phyloP scores from a whole-genome alignment of 2,888 invertebrate species.

The Synanthedon tipuliformis region DNA sequence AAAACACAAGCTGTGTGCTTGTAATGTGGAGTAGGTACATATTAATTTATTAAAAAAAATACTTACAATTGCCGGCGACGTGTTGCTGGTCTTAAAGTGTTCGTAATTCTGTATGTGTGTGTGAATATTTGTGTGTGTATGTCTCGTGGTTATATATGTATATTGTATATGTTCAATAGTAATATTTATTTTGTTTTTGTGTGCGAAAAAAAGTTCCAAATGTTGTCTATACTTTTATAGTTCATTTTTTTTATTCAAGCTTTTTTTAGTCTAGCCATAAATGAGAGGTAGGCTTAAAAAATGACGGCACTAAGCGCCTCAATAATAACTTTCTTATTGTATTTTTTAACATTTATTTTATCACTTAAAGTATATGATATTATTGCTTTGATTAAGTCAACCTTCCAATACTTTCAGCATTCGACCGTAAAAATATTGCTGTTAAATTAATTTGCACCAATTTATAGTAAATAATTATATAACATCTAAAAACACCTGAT shows the following conservation, averaged over 20 bases:
- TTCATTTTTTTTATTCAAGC: no score
- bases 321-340: constrained; percentile 1
- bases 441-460: no score
- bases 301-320: no score
- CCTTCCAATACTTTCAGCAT: constrained; percentile 4
- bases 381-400: constrained; percentile 7
- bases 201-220: no score
- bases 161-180: no score
- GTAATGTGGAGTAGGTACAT: constrained; percentile 14
- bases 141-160: constrained; percentile 39
- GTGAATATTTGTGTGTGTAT: constrained; percentile 11
- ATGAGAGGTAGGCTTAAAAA: no score
- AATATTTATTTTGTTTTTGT: no score
- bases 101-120: constrained; percentile 23
- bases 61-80: constrained; percentile 52
- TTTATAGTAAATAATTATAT: no score
- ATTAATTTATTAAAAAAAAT: constrained; percentile 25
- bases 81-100: constrained; percentile 20
- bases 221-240: no score
- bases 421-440: no score
- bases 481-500: no score
- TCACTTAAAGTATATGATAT: constrained; percentile 38
- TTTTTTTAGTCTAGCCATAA: no score
- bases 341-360: constrained; percentile 2
- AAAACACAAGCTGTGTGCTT: constrained; percentile 32